Evolutionary conservation across 2,888 invertebrate species (phyloP).

Genomic region (Microchrysa polita): DNA sequence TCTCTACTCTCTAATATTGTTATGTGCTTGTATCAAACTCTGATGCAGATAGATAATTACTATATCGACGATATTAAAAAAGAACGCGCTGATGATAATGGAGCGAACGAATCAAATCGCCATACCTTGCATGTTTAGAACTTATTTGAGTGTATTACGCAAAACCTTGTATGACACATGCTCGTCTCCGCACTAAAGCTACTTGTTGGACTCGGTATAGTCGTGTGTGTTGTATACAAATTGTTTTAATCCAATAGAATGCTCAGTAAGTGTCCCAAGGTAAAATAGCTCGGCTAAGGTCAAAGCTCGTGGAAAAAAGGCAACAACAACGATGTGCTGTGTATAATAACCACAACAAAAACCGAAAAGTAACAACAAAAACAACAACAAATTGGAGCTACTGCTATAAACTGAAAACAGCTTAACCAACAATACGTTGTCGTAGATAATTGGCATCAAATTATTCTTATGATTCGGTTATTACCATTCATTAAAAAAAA

Average conservation of each 20-base stretch:
- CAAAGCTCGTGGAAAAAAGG: slow-evolving; percentile 23
- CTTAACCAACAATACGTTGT: neutral
- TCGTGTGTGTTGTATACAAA: too few relatives aligned
- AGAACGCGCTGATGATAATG: neutral
- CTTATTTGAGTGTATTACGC: neutral
- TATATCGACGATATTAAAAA: too few relatives aligned
- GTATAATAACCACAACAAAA: neutral
- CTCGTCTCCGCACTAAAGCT: too few relatives aligned
- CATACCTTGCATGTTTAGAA: slow-evolving; percentile 31
- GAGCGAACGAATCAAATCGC: slow-evolving; percentile 2
- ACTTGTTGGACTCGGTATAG: neutral
- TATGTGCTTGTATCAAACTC: too few relatives aligned
- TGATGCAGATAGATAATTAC: too few relatives aligned
- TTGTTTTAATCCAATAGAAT: slow-evolving; percentile 2
- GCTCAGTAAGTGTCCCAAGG: slow-evolving; percentile 15
- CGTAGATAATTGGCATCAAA: slow-evolving; percentile 22
- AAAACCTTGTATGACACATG: slow-evolving; percentile 28
- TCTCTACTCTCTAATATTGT: too few relatives aligned
- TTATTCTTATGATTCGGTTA: slow-evolving; percentile 28
- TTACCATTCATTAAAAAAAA: slow-evolving; percentile 20
- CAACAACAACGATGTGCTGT: neutral
- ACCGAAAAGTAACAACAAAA: slow-evolving; percentile 2
- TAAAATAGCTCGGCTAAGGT: slow-evolving; percentile 30
- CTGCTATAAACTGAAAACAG: neutral
- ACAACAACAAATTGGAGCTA: slow-evolving; percentile 7